These are phyloP conservation scores for Takifugu ocellatus DNA, from an alignment of 2,797 vertebrate genomes.

Conservation along the genomic window DNA sequence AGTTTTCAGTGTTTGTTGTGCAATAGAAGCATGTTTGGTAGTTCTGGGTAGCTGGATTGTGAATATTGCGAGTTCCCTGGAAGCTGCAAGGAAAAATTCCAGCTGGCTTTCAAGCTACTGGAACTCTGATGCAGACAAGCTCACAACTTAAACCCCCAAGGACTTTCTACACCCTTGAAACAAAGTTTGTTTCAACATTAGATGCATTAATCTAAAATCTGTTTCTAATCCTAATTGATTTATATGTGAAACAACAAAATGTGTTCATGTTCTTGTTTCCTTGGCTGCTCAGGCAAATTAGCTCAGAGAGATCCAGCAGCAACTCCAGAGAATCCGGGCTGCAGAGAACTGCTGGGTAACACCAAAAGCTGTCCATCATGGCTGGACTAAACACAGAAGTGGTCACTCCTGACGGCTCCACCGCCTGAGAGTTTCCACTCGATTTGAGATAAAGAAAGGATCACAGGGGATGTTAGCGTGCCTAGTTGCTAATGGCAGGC, in stretches of 20 bases:
- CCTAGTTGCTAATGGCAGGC: slow-evolving; percentile 39
- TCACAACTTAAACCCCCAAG: slow-evolving; percentile 15
- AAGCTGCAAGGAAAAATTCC: slow-evolving; percentile 48
- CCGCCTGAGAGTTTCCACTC: slow-evolving; percentile 60
- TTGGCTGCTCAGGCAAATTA: slow-evolving; percentile 39
- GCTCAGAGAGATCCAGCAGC: slow-evolving; percentile 47
- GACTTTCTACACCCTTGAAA: slow-evolving; percentile 24
- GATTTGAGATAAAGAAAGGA: slow-evolving; percentile 60
- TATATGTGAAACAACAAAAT: slow-evolving; percentile 30
- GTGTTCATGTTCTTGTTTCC: slow-evolving; percentile 25
- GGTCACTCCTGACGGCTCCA: slow-evolving; percentile 55
- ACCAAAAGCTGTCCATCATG: slow-evolving; percentile 55
- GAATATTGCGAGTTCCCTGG: slow-evolving; percentile 60
- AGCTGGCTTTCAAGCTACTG: slow-evolving; percentile 33
- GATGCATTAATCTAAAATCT: slow-evolving; percentile 44
- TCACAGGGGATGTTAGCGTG: slow-evolving; percentile 33
- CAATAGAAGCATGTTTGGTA: slow-evolving; percentile 23
- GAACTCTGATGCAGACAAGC: slow-evolving; percentile 52
- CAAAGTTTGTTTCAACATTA: slow-evolving; percentile 49
- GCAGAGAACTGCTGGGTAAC: slow-evolving; percentile 13
- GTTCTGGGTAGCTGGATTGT: slow-evolving; percentile 37
- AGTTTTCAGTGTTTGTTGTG: slow-evolving; percentile 20
- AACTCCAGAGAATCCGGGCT: not conserved
- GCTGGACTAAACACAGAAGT: slow-evolving; percentile 49
- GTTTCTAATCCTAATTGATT: slow-evolving; percentile 55